phyloP scores from a whole-genome alignment of 2,888 invertebrate genomes.

The Pemphredon lugubris region DNA sequence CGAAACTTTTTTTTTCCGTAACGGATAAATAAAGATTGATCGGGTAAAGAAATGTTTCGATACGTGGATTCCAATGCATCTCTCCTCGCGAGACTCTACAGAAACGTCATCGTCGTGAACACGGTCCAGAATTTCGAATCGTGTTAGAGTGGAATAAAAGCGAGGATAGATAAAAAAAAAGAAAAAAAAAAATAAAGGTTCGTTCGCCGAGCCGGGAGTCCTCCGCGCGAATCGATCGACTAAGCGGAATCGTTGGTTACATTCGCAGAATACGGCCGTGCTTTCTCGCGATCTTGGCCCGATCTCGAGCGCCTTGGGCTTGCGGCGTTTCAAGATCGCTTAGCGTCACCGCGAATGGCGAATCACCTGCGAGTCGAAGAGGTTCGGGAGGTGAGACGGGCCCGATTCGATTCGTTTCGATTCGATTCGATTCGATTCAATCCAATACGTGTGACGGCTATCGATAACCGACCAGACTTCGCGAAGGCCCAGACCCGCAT shows the following conservation, averaged over 20 bases:
- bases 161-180: too few species aligned
- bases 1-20: too few species aligned
- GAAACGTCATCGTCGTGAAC: too few species aligned
- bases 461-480: conserved; percentile 45
- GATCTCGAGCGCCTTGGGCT: conserved; percentile 53
- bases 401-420: conserved; percentile 44
- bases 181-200: neutral
- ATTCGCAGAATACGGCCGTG: conserved; percentile 49
- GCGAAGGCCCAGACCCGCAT: conserved; percentile 62
- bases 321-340: conserved; percentile 59
- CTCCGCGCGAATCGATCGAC: neutral
- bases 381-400: conserved; percentile 33
- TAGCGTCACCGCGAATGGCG: conserved; percentile 49
- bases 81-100: too few species aligned
- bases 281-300: conserved; percentile 50
- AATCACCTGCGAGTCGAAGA: conserved; percentile 20
- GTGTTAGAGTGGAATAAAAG: too few species aligned
- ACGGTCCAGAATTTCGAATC: too few species aligned
- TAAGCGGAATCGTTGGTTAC: conserved; percentile 24
- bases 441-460: conserved; percentile 42
- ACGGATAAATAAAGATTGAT: too few species aligned
- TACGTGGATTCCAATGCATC: too few species aligned
- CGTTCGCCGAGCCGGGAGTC: neutral
- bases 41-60: too few species aligned
- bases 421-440: conserved; percentile 43